Evolutionary conservation across 2,797 vertebrate genomes (phyloP).

Genomic region (Rhinella marina): DNA sequence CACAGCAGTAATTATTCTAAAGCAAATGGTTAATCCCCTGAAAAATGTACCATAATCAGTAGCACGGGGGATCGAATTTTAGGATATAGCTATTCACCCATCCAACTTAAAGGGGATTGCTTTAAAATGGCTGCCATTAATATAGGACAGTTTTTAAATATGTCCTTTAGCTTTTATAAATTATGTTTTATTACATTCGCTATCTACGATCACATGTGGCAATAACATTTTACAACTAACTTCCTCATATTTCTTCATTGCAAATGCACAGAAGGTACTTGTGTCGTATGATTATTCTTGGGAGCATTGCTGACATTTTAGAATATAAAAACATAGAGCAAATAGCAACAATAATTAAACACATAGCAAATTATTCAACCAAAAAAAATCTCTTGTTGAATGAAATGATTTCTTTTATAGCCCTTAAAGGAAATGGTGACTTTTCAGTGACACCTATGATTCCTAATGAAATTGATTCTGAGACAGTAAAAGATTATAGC

Average conservation of each 20-base stretch:
- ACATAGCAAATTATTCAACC: slow-evolving; percentile 18
- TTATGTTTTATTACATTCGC: background rate
- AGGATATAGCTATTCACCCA: background rate
- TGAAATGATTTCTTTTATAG: slow-evolving; percentile 35
- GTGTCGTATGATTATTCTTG: slow-evolving; percentile 14
- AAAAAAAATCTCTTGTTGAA: background rate
- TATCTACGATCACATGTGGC: background rate
- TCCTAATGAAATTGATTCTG: slow-evolving; percentile 45
- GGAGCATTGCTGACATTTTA: slow-evolving; percentile 50
- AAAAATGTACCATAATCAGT: background rate
- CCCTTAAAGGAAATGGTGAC: background rate
- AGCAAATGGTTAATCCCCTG: background rate
- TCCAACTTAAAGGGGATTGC: background rate
- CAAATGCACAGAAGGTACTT: background rate
- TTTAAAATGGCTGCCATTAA: background rate
- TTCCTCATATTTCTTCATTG: background rate
- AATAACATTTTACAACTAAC: background rate
- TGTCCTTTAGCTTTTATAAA: background rate
- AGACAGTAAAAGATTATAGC: slow-evolving; percentile 64
- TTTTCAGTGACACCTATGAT: slow-evolving; percentile 44
- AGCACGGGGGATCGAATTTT: background rate
- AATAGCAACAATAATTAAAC: slow-evolving; percentile 28
- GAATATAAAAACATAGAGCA: background rate
- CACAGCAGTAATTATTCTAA: background rate
- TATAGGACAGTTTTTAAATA: background rate